These are phyloP conservation scores for Syngnathus acus DNA, from an alignment of 2,797 vertebrate species.

Conservation along the genomic window DNA sequence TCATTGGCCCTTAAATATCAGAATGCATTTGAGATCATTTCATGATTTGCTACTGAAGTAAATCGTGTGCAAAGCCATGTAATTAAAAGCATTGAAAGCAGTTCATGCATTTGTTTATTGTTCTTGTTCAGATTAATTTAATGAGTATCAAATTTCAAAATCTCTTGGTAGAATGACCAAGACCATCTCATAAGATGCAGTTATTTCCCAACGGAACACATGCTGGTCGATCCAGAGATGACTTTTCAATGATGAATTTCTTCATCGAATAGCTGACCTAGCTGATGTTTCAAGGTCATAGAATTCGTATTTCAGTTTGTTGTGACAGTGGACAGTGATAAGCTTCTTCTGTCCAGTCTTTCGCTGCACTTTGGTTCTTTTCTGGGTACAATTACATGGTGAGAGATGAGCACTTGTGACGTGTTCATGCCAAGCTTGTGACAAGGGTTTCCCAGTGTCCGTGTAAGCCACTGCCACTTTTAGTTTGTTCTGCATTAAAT, in stretches of 20 bases:
- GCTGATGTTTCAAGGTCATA: background rate
- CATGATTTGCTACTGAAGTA: background rate
- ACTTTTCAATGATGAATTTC: background rate
- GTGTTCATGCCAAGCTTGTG: background rate
- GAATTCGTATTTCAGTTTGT: background rate
- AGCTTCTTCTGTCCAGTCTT: background rate
- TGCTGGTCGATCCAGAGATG: background rate
- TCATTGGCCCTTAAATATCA: conserved; percentile 1
- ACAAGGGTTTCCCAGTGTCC: background rate
- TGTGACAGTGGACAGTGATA: background rate
- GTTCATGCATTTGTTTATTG: background rate
- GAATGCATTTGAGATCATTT: background rate
- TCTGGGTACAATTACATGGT: background rate
- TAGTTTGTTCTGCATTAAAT: background rate
- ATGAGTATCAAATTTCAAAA: background rate
- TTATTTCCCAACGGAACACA: background rate
- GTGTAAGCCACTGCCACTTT: background rate
- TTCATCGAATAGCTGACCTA: background rate
- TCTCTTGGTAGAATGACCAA: background rate
- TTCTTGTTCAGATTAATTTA: background rate
- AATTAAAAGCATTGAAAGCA: background rate
- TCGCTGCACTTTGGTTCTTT: background rate
- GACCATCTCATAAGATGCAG: background rate
- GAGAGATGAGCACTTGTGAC: conserved; percentile 1
- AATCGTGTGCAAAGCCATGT: background rate